Base-by-base conservation (phyloP, 1,140 invertebrate species). In the Macrocentrus cingulum region DNA sequence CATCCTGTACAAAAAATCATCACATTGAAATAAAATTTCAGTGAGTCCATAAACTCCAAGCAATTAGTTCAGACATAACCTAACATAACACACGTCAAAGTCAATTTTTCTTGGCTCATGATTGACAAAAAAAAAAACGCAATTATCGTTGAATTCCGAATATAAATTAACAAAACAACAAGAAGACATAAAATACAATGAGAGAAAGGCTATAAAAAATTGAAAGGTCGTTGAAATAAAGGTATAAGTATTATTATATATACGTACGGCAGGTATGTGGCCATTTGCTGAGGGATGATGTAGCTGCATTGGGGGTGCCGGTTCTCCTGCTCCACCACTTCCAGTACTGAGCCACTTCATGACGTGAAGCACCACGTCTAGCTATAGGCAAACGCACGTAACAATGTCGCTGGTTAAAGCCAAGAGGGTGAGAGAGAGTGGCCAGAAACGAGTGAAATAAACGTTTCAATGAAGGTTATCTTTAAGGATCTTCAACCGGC, bases 341-440 rank as follows among this genome's bases (percentile, higher is more conserved):
- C 70, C 74, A 65, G 77, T 70, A 64, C 69, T 71, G 61, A 78
- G 69, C 77, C 77, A 80, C 77, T 80, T 80, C 77, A 80, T 80
- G 66, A 68, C 62, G 55, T 66, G 70, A 37, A 56, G 36, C 48
- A 22, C 20, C 36, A 11, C 29, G 36, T 48, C 32, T n/a, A n/a
- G 22, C 2, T 39, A 37, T 20, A 29, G 15, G 19, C 16, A 22
- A 13, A 57, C 25, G 37, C 50, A 36, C 2, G 22, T 20, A 32
- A 52, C 32, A 52, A 16, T 41, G 16, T 25, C 29, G 36, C 13
- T 15, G 2, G 13, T 41, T 36, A 22, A 7, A 19, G 37, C 41
- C 53, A 49, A 46, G 60, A 50, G 23, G 51, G 55, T 23, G 41
- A 6, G 44, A 32, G 20, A 36, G 32, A 53, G 41, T 22, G 11